Evolutionary conservation across 2,888 invertebrate species (phyloP).

Genomic region (Chelonus formosanus): DNA sequence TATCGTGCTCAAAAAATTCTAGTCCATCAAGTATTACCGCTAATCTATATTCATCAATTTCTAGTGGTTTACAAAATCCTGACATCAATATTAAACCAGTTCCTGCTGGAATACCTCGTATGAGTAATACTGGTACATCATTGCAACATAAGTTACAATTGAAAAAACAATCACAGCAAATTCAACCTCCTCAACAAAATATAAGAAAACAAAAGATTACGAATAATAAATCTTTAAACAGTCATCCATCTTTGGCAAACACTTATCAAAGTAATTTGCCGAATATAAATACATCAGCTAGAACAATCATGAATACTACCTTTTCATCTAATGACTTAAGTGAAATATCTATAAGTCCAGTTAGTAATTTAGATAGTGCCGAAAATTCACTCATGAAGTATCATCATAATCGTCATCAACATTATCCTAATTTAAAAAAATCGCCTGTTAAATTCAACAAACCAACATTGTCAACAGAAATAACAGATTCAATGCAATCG

Average conservation of each 20-base stretch:
- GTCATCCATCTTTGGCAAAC: too few relatives aligned
- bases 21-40: constrained; percentile 33
- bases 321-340: constrained; percentile 52
- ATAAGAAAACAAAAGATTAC: constrained; percentile 22
- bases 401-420: too few relatives aligned
- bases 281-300: too few relatives aligned
- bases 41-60: too few relatives aligned
- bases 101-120: constrained; percentile 43
- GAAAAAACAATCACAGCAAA: constrained; percentile 54
- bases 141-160: constrained; percentile 58
- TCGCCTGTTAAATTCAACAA: constrained; percentile 15
- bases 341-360: constrained; percentile 55
- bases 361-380: constrained; percentile 40
- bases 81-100: constrained; percentile 47
- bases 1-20: constrained; percentile 45
- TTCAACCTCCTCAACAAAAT: not conserved
- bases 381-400: constrained; percentile 32
- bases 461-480: constrained; percentile 38
- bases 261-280: too few relatives aligned
- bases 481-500: too few relatives aligned
- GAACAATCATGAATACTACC: constrained; percentile 39
- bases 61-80: constrained; percentile 39
- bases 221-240: constrained; percentile 37
- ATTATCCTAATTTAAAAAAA: too few relatives aligned
- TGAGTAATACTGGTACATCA: constrained; percentile 46